These are phyloP conservation scores for Synergus japonicus DNA, from an alignment of 2,888 invertebrate genomes.

Conservation along the genomic window DNA sequence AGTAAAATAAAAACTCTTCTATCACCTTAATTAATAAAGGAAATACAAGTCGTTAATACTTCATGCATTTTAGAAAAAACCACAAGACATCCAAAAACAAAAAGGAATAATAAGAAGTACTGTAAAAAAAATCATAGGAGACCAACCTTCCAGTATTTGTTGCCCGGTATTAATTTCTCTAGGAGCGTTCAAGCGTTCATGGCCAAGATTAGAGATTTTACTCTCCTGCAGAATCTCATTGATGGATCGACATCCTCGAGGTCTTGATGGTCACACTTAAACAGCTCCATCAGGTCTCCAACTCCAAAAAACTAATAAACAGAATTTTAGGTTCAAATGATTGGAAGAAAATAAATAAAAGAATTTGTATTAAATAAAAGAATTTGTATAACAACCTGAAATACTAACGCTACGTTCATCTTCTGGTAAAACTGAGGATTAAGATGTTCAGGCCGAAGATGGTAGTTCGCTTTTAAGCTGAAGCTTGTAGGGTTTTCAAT, in stretches of 20 bases:
- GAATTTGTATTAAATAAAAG: too few relatives aligned
- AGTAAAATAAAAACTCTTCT: background rate
- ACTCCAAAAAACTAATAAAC: too few relatives aligned
- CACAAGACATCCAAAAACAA: too few relatives aligned
- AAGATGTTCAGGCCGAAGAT: slow-evolving; percentile 44
- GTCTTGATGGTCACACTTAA: background rate
- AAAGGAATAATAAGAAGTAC: too few relatives aligned
- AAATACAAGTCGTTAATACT: background rate
- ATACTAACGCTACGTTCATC: slow-evolving; percentile 23
- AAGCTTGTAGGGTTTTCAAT: slow-evolving; percentile 28
- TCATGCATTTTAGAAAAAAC: too few relatives aligned
- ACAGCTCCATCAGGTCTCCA: too few relatives aligned
- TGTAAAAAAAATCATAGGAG: background rate
- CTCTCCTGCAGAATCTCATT: background rate
- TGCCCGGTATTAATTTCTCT: background rate
- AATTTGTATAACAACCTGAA: too few relatives aligned
- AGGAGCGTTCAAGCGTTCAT: background rate
- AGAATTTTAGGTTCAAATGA: background rate
- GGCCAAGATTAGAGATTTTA: background rate
- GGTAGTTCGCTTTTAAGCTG: slow-evolving; percentile 47
- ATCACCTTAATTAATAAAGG: background rate
- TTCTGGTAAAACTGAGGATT: slow-evolving; percentile 23
- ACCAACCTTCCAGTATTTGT: background rate
- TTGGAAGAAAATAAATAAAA: too few relatives aligned
- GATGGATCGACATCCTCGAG: background rate